These are phyloP conservation scores for Philopotamus ludificatus DNA, from an alignment of 1,140 invertebrate genomes.

Conservation along the genomic window DNA sequence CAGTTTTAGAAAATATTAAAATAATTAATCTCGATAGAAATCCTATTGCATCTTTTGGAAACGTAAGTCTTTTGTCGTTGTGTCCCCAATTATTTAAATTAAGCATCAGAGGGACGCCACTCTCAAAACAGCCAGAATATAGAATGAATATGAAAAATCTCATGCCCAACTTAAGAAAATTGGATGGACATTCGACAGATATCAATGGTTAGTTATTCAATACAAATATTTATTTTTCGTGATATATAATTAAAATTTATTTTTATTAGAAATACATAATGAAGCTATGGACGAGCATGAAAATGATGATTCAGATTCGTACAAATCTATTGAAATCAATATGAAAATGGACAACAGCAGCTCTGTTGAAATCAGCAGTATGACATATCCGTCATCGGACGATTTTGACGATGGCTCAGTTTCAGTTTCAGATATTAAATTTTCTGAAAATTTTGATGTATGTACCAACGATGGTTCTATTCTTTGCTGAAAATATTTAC, in stretches of 20 bases:
- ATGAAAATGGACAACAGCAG: slow-evolving; percentile 24
- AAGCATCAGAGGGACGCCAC: slow-evolving; percentile 49
- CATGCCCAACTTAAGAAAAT: slow-evolving; percentile 47
- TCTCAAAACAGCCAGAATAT: slow-evolving; percentile 47
- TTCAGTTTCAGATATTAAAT: slow-evolving; percentile 1
- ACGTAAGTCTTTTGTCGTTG: slow-evolving; percentile 50
- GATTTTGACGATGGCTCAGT: neutral
- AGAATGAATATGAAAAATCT: slow-evolving; percentile 46
- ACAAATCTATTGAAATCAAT: slow-evolving; percentile 14
- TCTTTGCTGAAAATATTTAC: no score
- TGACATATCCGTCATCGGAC: slow-evolving; percentile 34
- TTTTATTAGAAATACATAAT: no score
- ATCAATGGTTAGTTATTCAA: neutral
- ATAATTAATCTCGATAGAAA: slow-evolving; percentile 55
- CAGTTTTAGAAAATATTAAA: slow-evolving; percentile 55
- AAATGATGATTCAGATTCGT: slow-evolving; percentile 13
- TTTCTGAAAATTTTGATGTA: neutral
- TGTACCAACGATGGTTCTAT: neutral
- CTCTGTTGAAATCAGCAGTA: slow-evolving; percentile 37
- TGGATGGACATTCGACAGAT: slow-evolving; percentile 46
- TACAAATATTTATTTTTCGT: neutral
- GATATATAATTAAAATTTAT: no score
- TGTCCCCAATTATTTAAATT: slow-evolving; percentile 50
- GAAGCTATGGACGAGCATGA: neutral
- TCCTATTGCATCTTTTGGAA: slow-evolving; percentile 48